Base-by-base conservation (phyloP, 2,888 invertebrate species). In the Stegophylla sp. region DNA sequence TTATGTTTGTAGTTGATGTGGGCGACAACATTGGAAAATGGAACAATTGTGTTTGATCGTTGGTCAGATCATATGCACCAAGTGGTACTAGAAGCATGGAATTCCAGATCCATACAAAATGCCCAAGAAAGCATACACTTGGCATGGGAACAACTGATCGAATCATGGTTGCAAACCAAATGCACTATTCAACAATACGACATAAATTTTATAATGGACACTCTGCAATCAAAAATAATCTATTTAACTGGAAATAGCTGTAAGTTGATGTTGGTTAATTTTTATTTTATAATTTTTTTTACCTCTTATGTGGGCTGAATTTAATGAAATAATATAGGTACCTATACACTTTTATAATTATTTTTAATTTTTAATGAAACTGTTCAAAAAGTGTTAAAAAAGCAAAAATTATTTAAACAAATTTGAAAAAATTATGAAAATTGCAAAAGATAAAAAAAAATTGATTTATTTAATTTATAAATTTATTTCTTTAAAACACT, bases 221-320 rank as follows among this genome's bases (percentile, higher is more conserved):
- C 69, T 1, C 17, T 79, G 13, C 79, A 79, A 51, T 79, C 79
- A 51, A 79, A 79, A 79, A 71, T 79, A 56, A 71, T 79, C 20
- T 71, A 69, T 61, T 61, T 79, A 48, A 79, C 79, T 51, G 79
- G 79, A 5, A 69, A 79, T 61, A 79, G 59, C 41, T 71, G 79
- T 79, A 51, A 71, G 79, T 61, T 48, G 13, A 10, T n/a, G n/a
- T n/a, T n/a, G n/a, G n/a, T n/a, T n/a, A n/a, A n/a, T n/a, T n/a
- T n/a, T n/a, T n/a, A n/a, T n/a, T n/a, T n/a, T n/a, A n/a, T n/a
- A n/a, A n/a, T n/a, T n/a, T n/a, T n/a, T n/a, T n/a, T n/a, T n/a
- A n/a, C n/a, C n/a, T n/a, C n/a, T n/a, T n/a, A n/a, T n/a, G n/a
- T n/a, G n/a, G n/a, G n/a, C n/a, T n/a, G n/a, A n/a, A n/a, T n/a